Evolutionary conservation across 2,888 invertebrate species (phyloP).

Genomic region (Mechanitis messenoides): DNA sequence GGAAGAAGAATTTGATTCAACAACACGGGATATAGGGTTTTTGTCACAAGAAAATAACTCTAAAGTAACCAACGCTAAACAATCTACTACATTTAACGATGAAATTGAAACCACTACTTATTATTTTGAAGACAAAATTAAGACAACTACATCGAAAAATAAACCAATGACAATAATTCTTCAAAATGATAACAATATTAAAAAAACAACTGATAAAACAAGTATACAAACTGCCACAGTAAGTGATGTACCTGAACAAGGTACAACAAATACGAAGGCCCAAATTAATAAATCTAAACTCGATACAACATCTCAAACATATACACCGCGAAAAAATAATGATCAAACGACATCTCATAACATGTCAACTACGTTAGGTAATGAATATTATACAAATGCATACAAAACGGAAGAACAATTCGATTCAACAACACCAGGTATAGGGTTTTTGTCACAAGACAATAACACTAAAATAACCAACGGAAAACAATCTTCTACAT

Average conservation of each 20-base stretch:
- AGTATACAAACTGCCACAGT: not conserved
- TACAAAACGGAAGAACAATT: too few relatives aligned
- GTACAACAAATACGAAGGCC: too few relatives aligned
- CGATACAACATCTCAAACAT: too few relatives aligned
- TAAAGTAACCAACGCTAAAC: not conserved
- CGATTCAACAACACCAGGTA: too few relatives aligned
- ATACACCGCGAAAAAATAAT: too few relatives aligned
- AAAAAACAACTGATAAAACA: not conserved
- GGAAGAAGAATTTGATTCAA: not conserved
- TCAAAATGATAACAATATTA: not conserved
- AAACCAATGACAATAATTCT: not conserved
- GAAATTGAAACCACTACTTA: not conserved
- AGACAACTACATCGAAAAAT: not conserved
- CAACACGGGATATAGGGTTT: not conserved
- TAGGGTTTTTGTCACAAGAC: not conserved
- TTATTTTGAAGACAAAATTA: not conserved
- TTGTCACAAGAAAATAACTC: not conserved
- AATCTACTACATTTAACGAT: not conserved
- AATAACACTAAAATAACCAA: not conserved
- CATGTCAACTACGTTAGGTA: too few relatives aligned
- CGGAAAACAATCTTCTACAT: not conserved
- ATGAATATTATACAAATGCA: too few relatives aligned
- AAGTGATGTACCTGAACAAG: too few relatives aligned
- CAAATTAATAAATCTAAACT: too few relatives aligned
- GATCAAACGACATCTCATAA: too few relatives aligned